These are phyloP conservation scores for Solea senegalensis DNA, from an alignment of 2,113 vertebrate genomes.

Conservation along the genomic window DNA sequence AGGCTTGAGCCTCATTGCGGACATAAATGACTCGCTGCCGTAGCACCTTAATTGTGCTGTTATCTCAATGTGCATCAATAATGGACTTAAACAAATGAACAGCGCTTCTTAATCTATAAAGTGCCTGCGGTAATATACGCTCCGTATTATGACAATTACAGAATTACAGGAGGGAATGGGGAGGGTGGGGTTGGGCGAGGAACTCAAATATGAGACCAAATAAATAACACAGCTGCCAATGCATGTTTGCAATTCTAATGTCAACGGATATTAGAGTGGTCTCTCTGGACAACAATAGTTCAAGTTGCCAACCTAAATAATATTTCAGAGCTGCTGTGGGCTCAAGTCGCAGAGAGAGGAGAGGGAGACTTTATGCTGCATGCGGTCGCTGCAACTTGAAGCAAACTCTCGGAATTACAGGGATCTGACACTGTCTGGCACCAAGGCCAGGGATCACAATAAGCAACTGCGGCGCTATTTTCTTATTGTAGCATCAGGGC, in stretches of 20 bases:
- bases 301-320: slow-evolving; percentile 57
- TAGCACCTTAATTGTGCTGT: slow-evolving; percentile 37
- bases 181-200: not conserved
- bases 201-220: slow-evolving; percentile 28
- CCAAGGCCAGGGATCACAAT: slow-evolving; percentile 21
- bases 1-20: slow-evolving; percentile 19
- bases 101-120: slow-evolving; percentile 51
- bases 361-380: not conserved
- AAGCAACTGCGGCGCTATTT: slow-evolving; percentile 27
- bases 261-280: slow-evolving; percentile 38
- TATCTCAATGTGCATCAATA: slow-evolving; percentile 60
- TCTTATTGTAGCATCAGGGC: slow-evolving; percentile 12
- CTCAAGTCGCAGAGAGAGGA: slow-evolving; percentile 1
- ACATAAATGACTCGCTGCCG: slow-evolving; percentile 16
- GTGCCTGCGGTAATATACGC: slow-evolving; percentile 30
- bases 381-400: not conserved
- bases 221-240: slow-evolving; percentile 37
- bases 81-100: slow-evolving; percentile 44
- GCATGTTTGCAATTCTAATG: slow-evolving; percentile 50
- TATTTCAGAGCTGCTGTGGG: slow-evolving; percentile 37
- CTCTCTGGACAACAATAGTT: slow-evolving; percentile 46
- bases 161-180: slow-evolving; percentile 23
- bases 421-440: slow-evolving; percentile 2
- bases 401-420: not conserved
- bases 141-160: slow-evolving; percentile 13